These are phyloP conservation scores for Diloba caeruleocephala DNA, from an alignment of 2,888 invertebrate genomes.

Conservation along the genomic window DNA sequence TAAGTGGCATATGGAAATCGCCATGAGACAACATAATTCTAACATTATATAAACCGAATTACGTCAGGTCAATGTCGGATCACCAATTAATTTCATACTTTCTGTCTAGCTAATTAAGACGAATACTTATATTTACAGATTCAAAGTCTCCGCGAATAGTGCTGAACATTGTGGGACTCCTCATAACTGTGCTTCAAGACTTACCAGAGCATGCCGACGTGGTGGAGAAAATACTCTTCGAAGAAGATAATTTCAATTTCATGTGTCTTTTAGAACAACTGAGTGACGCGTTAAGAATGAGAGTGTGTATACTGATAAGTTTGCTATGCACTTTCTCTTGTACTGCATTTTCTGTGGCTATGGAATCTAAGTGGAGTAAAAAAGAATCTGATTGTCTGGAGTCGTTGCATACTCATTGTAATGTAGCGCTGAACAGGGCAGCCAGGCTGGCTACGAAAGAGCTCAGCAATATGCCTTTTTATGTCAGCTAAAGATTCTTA, in stretches of 20 bases:
- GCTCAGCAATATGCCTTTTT: constrained; percentile 87
- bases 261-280: constrained; percentile 88
- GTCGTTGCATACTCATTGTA: constrained; percentile 90
- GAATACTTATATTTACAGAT: constrained; percentile 72
- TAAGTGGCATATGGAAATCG: constrained; percentile 39
- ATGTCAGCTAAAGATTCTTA: constrained; percentile 70
- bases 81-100: constrained; percentile 35
- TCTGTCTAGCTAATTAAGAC: constrained; percentile 8
- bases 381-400: constrained; percentile 89
- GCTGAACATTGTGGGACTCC: constrained; percentile 91
- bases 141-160: constrained; percentile 90
- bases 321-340: constrained; percentile 91
- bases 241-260: constrained; percentile 85
- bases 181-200: constrained; percentile 92
- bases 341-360: constrained; percentile 88
- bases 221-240: constrained; percentile 92
- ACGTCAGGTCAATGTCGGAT: constrained; percentile 29
- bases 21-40: constrained; percentile 26
- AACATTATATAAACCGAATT: constrained; percentile 35
- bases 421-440: constrained; percentile 89
- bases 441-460: constrained; percentile 88
- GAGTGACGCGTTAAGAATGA: constrained; percentile 88
- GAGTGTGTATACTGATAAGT: constrained; percentile 92
- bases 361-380: constrained; percentile 90
- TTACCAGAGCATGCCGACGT: constrained; percentile 93